phyloP scores from a whole-genome alignment of 2,888 invertebrate genomes.

The Nematopogon swammerdamellus region DNA sequence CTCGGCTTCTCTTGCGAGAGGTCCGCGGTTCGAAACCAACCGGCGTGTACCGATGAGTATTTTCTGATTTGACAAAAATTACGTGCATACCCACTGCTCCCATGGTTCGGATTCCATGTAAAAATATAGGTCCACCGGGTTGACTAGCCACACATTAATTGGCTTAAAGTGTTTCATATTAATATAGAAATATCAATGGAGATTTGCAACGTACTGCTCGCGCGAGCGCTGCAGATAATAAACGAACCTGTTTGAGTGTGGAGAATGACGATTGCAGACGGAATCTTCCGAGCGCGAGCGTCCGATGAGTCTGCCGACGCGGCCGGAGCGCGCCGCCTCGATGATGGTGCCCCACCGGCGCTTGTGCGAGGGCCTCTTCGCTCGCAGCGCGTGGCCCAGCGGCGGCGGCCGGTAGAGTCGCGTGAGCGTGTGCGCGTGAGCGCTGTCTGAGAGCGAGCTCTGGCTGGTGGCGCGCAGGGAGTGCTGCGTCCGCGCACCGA shows the following conservation, averaged over 20 bases:
- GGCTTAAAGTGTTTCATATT: too few relatives aligned
- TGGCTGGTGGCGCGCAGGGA: slow-evolving; percentile 30
- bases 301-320: slow-evolving; percentile 76
- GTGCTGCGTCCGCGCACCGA: slow-evolving; percentile 37
- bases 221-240: too few relatives aligned
- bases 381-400: slow-evolving; percentile 18
- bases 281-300: slow-evolving; percentile 80
- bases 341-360: slow-evolving; percentile 82
- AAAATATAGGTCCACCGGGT: too few relatives aligned
- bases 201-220: too few relatives aligned
- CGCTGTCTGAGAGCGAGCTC: slow-evolving; percentile 22
- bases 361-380: slow-evolving; percentile 60
- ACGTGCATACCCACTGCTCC: too few relatives aligned
- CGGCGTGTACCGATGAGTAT: too few relatives aligned
- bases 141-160: too few relatives aligned
- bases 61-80: too few relatives aligned
- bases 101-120: too few relatives aligned
- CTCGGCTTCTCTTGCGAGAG: too few relatives aligned
- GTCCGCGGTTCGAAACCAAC: too few relatives aligned
- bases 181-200: too few relatives aligned
- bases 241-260: slow-evolving; percentile 49
- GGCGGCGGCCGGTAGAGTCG: slow-evolving; percentile 15
- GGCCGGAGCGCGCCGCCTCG: slow-evolving; percentile 80
- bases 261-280: slow-evolving; percentile 57
- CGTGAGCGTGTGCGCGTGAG: slow-evolving; percentile 15